phyloP scores from a whole-genome alignment of 2,113 vertebrate species.

The Rhombomys opimus region DNA sequence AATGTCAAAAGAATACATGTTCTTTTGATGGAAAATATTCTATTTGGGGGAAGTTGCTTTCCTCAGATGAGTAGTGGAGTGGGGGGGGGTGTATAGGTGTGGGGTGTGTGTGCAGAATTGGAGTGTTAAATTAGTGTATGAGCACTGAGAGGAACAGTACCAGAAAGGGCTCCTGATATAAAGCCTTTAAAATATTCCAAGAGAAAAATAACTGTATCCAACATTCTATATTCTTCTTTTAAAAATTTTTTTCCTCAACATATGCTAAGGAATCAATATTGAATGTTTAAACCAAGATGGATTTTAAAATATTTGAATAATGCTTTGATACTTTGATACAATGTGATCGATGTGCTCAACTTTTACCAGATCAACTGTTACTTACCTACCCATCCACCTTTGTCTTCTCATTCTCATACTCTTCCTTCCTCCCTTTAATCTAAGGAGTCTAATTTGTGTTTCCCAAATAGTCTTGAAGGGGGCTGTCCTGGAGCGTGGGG shows the following conservation, averaged over 20 bases:
- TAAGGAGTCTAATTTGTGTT: neutral
- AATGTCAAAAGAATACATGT: conserved; percentile 71
- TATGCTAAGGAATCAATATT: neutral
- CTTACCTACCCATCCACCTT: neutral
- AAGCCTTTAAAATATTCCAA: neutral
- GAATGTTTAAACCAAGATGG: neutral
- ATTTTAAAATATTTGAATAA: neutral
- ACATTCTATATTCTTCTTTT: neutral
- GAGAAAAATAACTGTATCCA: conserved; percentile 17
- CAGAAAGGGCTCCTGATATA: neutral
- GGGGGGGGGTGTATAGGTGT: neutral
- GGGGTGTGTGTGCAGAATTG: neutral
- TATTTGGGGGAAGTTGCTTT: conserved; percentile 74
- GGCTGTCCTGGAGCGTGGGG: neutral
- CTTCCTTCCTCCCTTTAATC: neutral
- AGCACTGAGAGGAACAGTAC: neutral
- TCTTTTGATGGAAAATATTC: conserved; percentile 79
- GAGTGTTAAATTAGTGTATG: neutral
- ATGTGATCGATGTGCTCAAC: neutral
- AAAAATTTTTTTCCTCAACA: neutral
- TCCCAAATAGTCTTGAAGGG: neutral
- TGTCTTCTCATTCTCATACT: neutral
- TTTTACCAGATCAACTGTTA: neutral
- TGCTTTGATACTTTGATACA: neutral
- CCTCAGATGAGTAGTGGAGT: conserved; percentile 55